Base-by-base conservation (phyloP, 2,797 vertebrate genomes). In the Cheirogaleus major region DNA sequence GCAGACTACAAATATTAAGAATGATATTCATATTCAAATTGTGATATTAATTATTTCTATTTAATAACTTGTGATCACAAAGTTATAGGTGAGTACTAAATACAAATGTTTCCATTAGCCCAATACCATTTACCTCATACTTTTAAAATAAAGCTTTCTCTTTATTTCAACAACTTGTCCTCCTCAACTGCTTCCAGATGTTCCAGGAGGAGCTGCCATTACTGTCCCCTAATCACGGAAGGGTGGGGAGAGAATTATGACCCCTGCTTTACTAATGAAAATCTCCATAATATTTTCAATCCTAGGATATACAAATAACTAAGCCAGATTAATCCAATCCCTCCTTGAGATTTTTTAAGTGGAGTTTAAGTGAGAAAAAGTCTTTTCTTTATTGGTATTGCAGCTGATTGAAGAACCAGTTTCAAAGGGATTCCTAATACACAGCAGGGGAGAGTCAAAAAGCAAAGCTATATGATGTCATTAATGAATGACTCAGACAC, bases 231-330 rank as follows among this genome's bases (percentile, higher is more conserved):
- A 17, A 63, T 22, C 12, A 35, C 9, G 45, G 45, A 11, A 45
- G 45, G 10, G 2, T 11, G 1, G 3, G 3, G 2, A 9, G 7
- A 2, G 22, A 45, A 45, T 23, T n/a, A 45, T 48, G 63, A 12
- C 4, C 20, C 13, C 20, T 61, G 9, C 25, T 81, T 50, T 22
- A 48, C 3, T 32, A 65, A 55, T 43, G 4, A 32, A 43, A 38
- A 43, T 72, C 9, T 69, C 7, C 20, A 0, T 48, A 55, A 48
- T 69, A 52, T 35, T 38, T 85, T 76, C 15, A 59, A 25, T 45
- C 12, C 25, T 61, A 27, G 5, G 4, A 55, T 76, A 76, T 81
- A 20, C n/a, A 69, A 4, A 80, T 35, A 67, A 70, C 1, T 0
- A 81, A 50, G 3, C 20, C 20, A 18, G 20, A 65, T 65, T 70